A percentile compares a stretch with the other conserved stretches of the same genome.
These are phyloP conservation scores for Myrmecobius fasciatus DNA, from an alignment of 2,113 vertebrate species.

Conservation along the genomic window DNA sequence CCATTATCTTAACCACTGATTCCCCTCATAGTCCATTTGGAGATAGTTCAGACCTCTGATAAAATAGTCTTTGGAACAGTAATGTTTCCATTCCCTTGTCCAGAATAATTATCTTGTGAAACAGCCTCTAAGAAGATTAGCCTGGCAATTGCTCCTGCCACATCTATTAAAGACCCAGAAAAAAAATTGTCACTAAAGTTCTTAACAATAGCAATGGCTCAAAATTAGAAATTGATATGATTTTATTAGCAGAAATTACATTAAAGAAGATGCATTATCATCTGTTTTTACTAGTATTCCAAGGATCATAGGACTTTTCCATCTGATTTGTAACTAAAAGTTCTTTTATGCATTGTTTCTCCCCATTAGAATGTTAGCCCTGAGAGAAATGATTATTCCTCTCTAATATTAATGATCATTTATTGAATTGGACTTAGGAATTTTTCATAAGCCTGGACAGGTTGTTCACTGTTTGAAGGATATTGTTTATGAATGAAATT, in stretches of 20 bases:
- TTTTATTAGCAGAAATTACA: not conserved
- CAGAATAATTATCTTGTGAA: not conserved
- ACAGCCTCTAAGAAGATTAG: not conserved
- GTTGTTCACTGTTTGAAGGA: too few species aligned
- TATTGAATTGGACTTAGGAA: too few species aligned
- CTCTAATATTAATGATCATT: too few species aligned
- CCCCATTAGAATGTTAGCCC: not conserved
- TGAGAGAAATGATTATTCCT: too few species aligned
- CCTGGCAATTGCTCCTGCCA: not conserved
- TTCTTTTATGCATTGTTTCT: not conserved
- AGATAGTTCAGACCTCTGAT: not conserved
- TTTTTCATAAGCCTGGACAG: too few species aligned
- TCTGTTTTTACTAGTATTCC: not conserved
- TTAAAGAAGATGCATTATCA: not conserved
- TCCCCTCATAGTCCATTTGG: not conserved
- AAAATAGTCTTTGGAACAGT: not conserved
- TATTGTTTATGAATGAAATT: too few species aligned
- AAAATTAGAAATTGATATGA: not conserved
- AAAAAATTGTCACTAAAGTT: not conserved
- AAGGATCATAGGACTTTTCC: not conserved
- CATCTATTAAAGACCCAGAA: not conserved
- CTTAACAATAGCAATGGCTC: not conserved
- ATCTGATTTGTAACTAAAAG: not conserved
- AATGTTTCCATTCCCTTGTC: not conserved
- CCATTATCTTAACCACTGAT: not conserved